These are phyloP conservation scores for Zosterops pallidus DNA, from an alignment of 2,113 vertebrate genomes.

Conservation along the genomic window DNA sequence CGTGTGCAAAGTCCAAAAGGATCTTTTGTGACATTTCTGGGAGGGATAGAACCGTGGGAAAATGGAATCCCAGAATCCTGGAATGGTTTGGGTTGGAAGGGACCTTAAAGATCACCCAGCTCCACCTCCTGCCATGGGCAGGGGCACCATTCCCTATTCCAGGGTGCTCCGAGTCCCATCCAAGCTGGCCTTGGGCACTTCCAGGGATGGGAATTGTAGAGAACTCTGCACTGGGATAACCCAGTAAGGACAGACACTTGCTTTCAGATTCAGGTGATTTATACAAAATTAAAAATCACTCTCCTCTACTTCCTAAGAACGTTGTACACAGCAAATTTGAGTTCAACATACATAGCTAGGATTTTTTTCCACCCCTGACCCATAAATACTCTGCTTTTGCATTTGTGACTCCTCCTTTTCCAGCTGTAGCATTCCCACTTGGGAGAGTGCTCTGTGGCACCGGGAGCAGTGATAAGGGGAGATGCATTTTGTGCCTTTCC, in stretches of 20 bases:
- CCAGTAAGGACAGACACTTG: not conserved
- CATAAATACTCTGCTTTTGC: not conserved
- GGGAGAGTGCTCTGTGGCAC: accelerated
- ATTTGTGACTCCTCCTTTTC: not conserved
- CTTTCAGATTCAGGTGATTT: not conserved
- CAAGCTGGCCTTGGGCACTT: accelerated
- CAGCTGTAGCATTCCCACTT: not conserved
- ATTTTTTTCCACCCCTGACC: not conserved
- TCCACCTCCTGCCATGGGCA: not conserved
- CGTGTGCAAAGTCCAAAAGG: accelerated
- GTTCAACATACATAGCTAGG: accelerated
- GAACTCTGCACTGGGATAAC: not conserved
- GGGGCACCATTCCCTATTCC: not conserved
- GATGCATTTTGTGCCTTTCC: not conserved
- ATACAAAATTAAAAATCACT: not conserved
- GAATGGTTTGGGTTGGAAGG: not conserved
- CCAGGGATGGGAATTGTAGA: not conserved
- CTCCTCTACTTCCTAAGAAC: not conserved
- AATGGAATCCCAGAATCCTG: not conserved
- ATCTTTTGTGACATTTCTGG: not conserved
- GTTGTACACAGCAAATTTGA: not conserved
- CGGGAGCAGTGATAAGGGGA: not conserved
- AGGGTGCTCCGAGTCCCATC: accelerated
- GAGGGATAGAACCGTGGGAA: accelerated
- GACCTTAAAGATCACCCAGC: accelerated